Evolutionary conservation across 2,888 invertebrate genomes (phyloP), one percentile per base, ranked within the genome.

Genomic region (Stenodema calcarata): DNA sequence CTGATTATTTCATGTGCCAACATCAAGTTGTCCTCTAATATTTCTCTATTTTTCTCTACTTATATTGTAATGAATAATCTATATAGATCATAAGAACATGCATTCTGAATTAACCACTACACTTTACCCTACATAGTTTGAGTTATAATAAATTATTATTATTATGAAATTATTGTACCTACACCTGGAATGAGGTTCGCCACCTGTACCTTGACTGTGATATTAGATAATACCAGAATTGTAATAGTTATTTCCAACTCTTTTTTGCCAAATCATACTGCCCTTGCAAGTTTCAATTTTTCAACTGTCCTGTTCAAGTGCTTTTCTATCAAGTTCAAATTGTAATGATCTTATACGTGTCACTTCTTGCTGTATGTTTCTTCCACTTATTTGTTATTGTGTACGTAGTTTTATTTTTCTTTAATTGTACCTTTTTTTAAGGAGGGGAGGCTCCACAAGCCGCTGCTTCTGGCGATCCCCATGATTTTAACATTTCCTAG

Each of bases 171-270:
- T 18, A 9, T 62, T 3, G 62, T 62, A 62, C 27, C 62, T 62
- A 62, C 62, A 62, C 62, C 23, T 23, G 62, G 18, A 62, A 62
- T 62, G 62, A 62, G 62, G 62, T 62, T 62, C 9, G 62, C 62
- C 23, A 23, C 62, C 18, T 62, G 62, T 62, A 62, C 27, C 42
- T 78, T 78, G 47, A 78, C 78, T 78, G 78, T 78, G 78, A 78
- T 78, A 78, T 78, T 78, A 78, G 78, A 44, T 78, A 23, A 78
- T 78, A 78, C 78, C 78, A 44, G 78, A 78, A 27, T 30, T 75
- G 35, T 41, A 6, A 75, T 75, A 35, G 41, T n/a, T 75, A 18
- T 75, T 41, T 41, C 73, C 11, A 75, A 18, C 35, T 18, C 73
- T 69, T 12, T 12, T 47, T 16, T 16, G 1, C 47, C 27, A 11